These are phyloP conservation scores for Brachynemurus nebulosus DNA, from an alignment of 2,888 invertebrate genomes.

Conservation along the genomic window DNA sequence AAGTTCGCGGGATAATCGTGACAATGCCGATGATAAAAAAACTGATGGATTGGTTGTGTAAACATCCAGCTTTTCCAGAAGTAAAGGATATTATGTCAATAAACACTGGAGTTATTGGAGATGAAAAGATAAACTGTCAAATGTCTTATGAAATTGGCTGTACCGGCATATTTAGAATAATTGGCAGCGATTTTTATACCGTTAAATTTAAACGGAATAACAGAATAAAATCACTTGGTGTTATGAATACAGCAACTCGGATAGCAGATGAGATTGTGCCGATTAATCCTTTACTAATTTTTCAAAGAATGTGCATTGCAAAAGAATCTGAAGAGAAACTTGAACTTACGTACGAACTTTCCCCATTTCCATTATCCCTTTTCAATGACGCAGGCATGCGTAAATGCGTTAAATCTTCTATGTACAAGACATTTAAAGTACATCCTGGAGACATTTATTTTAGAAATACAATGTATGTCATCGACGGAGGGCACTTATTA, in stretches of 20 bases:
- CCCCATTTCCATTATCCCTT: conserved; percentile 16
- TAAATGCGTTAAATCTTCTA: conserved; percentile 7
- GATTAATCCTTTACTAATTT: conserved; percentile 12
- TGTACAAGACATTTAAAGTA: not conserved
- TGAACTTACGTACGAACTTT: conserved; percentile 16
- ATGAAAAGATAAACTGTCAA: conserved; percentile 17
- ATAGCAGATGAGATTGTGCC: conserved; percentile 7
- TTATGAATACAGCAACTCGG: conserved; percentile 8
- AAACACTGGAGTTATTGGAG: conserved; percentile 17
- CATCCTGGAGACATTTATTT: not conserved
- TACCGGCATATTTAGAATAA: too few relatives aligned
- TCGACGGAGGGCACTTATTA: not conserved
- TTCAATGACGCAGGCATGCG: conserved; percentile 15
- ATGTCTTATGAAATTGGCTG: conserved; percentile 13
- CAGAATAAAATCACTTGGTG: conserved; percentile 11
- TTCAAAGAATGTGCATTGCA: conserved; percentile 14
- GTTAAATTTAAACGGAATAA: conserved; percentile 15
- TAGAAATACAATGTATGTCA: not conserved
- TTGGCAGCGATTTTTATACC: conserved; percentile 11
- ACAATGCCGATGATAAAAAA: conserved; percentile 16
- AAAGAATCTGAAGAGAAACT: conserved; percentile 17
- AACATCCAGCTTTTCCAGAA: conserved; percentile 17
- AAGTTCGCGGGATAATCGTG: conserved; percentile 15
- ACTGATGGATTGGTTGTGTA: conserved; percentile 16
- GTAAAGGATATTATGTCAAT: conserved; percentile 13